Conservation (phyloP, 2,113 vertebrate genomes). For the Nanorana parkeri region DNA sequence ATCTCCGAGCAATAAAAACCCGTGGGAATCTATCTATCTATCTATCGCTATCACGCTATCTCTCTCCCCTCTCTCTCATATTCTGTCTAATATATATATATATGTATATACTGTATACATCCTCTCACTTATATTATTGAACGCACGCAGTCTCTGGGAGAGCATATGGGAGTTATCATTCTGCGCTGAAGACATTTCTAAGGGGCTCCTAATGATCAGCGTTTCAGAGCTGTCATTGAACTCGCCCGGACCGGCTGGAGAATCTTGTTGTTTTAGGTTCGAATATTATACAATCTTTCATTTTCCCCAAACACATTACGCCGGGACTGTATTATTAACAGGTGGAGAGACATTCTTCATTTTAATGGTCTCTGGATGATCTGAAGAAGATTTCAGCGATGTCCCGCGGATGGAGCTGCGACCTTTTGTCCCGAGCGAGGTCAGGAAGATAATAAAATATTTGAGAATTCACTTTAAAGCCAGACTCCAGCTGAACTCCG, state of each 20-base stretch:
- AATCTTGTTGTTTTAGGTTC: slow-evolving; percentile 39
- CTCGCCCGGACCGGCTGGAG: not conserved
- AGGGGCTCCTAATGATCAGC: slow-evolving; percentile 6
- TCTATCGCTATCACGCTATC: no score
- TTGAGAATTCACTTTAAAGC: not conserved
- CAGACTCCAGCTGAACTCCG: no score
- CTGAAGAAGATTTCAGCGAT: not conserved
- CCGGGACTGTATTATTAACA: slow-evolving; percentile 37
- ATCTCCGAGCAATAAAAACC: no score
- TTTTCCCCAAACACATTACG: slow-evolving; percentile 9
- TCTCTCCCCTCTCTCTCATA: no score
- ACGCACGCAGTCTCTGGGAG: no score
- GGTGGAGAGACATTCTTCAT: slow-evolving; percentile 37
- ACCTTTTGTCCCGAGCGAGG: slow-evolving; percentile 25
- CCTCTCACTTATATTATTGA: no score
- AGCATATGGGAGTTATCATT: slow-evolving; percentile 39
- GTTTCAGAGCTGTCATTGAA: slow-evolving; percentile 14
- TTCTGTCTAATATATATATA: no score
- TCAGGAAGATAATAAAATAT: slow-evolving; percentile 22
- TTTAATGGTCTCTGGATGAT: slow-evolving; percentile 28
- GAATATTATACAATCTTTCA: slow-evolving; percentile 31
- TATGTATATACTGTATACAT: no score
- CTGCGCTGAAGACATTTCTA: slow-evolving; percentile 6
- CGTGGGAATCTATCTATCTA: no score
- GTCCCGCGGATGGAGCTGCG: not conserved